Base-by-base conservation (phyloP, 1,140 invertebrate genomes). In the Macrobrachium nipponense region DNA sequence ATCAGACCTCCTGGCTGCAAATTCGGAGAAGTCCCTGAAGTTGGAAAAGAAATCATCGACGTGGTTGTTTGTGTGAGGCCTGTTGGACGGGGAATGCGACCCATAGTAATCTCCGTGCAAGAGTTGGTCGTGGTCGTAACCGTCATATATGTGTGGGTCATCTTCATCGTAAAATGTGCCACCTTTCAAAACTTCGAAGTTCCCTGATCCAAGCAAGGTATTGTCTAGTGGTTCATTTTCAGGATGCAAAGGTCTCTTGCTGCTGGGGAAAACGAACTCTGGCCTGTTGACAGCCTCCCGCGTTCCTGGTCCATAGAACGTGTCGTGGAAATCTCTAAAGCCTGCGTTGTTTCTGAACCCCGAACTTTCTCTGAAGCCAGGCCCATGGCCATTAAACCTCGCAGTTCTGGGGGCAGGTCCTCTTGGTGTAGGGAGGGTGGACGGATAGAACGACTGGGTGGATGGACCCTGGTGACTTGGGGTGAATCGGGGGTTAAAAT, bases 121-220 rank as follows among this genome's bases (percentile, higher is more conserved):
- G 88, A 93, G 95, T 0, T 93, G 93, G 89, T 91, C 93, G 88
- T 92, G 94, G 91, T 92, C 80, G 80, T 90, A 90, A 10, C 93
- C 92, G 23, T 82, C 70, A n/a, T 60, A 51, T 51, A 51, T 68
- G 51, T 80, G 44, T 2, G 82, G 82, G 64, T 87, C 86, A 44
- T 93, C 93, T n/a, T 93, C 93, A 87, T 93, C 92, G 70, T 96
- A 96, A 91, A 96, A 97, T 27, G 96, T 97, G 5, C 96, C 96
- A 0, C 96, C 96, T 77, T 94, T 93, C 59, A 97, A 94, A 0
- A 97, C 95, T 0, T 96, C 96, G 90, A 97, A 97, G 91, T 97
- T 97, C 0, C 96, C 96, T 0, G 96, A 96, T 2, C 96, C 96
- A 23, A 97, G 91, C 5, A 97, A 92, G 36, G 90, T 89, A 66